phyloP scores from a whole-genome alignment of 2,797 vertebrate genomes.

The Mareca penelope region DNA sequence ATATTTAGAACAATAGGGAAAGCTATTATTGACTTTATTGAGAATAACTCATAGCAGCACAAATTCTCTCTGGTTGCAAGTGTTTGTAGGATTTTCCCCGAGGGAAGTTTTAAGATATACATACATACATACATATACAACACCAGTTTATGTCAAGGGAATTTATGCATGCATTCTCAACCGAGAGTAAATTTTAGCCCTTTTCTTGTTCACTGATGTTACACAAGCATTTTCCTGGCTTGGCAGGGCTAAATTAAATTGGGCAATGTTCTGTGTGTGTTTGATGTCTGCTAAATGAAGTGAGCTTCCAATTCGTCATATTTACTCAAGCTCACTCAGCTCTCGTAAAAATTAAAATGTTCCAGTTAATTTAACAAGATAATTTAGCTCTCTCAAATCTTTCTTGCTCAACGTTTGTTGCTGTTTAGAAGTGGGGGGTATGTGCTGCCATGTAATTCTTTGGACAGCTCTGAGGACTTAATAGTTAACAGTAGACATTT shows the following conservation, averaged over 20 bases:
- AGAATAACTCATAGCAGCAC: not conserved
- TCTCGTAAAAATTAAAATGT: conserved; percentile 75
- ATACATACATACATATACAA: not conserved
- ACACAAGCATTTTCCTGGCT: conserved; percentile 35
- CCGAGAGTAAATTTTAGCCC: conserved; percentile 38
- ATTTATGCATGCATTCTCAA: conserved; percentile 27
- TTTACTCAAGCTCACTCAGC: conserved; percentile 73
- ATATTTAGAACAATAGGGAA: conserved; percentile 11
- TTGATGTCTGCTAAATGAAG: conserved; percentile 73
- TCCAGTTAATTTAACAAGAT: conserved; percentile 75
- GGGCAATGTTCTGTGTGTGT: conserved; percentile 67
- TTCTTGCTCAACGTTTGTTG: conserved; percentile 68
- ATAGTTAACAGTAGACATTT: not conserved
- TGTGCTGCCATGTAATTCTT: conserved; percentile 57
- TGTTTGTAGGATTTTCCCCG: not conserved
- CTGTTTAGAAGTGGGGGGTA: conserved; percentile 42
- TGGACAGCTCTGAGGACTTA: conserved; percentile 52
- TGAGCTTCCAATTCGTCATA: conserved; percentile 70
- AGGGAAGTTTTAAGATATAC: not conserved
- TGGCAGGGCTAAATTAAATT: conserved; percentile 70
- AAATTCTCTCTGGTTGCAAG: not conserved
- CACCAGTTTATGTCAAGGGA: not conserved
- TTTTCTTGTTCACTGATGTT: conserved; percentile 56
- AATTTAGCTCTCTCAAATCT: conserved; percentile 66
- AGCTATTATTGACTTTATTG: not conserved